Percentiles rank a stretch among this genome's conserved stretches.
Conservation (phyloP, 2,113 vertebrate genomes). For the Neodon shergylaensis region DNA sequence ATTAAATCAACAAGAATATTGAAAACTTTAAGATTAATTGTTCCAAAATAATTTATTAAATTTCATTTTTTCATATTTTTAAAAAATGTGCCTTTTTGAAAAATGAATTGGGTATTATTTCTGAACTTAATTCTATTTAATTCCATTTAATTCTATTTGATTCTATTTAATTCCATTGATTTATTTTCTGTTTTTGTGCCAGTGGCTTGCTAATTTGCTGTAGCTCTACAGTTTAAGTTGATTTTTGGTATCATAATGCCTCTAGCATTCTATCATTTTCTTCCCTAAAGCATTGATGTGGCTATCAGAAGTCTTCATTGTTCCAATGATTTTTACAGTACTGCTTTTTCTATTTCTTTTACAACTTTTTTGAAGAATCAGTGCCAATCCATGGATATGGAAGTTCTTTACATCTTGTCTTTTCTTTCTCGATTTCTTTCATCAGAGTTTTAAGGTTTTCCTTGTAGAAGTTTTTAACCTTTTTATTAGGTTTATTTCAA, state of each 20-base stretch:
- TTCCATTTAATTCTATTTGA: not conserved
- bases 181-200: not conserved
- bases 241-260: not conserved
- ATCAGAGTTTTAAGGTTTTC: not conserved
- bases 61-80: not conserved
- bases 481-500: not conserved
- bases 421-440: not conserved
- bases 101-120: not conserved
- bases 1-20: not conserved
- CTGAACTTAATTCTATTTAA: not conserved
- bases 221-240: not conserved
- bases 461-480: not conserved
- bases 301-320: too few relatives aligned
- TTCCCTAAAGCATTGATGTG: not conserved
- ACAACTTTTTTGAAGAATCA: not conserved
- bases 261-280: not conserved
- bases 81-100: not conserved
- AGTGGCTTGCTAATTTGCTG: not conserved
- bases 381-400: not conserved
- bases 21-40: not conserved
- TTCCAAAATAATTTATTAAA: not conserved
- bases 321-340: not conserved
- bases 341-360: not conserved
- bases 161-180: not conserved
- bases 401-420: not conserved